These are phyloP conservation scores for Silurus lanzhouensis DNA, from an alignment of 2,797 vertebrate genomes.

Conservation along the genomic window DNA sequence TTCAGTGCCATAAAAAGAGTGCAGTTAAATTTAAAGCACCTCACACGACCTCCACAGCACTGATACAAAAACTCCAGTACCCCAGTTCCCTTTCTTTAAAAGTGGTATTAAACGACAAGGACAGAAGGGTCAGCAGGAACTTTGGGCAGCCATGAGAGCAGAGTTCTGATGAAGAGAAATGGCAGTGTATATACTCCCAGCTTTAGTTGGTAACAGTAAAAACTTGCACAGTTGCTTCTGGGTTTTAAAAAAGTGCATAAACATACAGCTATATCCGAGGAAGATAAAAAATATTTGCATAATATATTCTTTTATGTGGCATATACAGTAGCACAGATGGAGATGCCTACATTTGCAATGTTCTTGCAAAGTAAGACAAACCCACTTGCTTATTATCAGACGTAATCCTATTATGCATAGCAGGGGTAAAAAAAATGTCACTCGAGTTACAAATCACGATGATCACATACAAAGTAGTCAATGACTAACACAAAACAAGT, in stretches of 20 bases:
- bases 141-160: neutral
- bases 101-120: slow-evolving; percentile 6
- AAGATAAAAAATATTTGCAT: slow-evolving; percentile 1
- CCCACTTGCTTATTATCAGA: neutral
- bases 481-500: neutral
- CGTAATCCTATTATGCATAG: neutral
- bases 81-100: neutral
- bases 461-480: neutral
- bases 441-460: no score
- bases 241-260: neutral
- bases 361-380: neutral
- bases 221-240: neutral
- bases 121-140: slow-evolving; percentile 1
- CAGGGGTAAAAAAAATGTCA: neutral
- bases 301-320: neutral
- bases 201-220: neutral
- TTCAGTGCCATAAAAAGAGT: slow-evolving; percentile 18
- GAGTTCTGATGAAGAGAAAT: slow-evolving; percentile 2
- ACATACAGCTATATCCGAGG: neutral
- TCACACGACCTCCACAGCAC: neutral
- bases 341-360: neutral
- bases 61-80: neutral
- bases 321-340: neutral
- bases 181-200: neutral
- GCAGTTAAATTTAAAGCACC: slow-evolving; percentile 20